Percentiles rank a stretch among this genome's conserved stretches.
These are phyloP conservation scores for Sympetrum striolatum DNA, from an alignment of 2,888 invertebrate species.

Conservation along the genomic window DNA sequence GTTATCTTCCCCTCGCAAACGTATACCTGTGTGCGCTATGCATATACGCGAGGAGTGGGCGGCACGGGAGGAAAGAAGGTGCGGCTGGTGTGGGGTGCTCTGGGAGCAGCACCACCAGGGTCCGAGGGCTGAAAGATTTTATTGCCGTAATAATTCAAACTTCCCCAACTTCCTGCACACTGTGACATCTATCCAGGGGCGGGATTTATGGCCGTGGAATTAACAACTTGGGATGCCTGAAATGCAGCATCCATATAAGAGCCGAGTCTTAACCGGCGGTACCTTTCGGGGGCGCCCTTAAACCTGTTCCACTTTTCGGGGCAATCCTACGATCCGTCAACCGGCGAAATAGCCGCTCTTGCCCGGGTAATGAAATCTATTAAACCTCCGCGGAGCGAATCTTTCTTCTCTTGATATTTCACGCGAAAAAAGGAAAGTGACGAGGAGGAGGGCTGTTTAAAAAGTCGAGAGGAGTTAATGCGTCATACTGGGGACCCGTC, in stretches of 20 bases:
- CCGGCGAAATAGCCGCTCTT: background rate
- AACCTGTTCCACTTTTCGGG: background rate
- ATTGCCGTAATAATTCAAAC: conserved; percentile 44
- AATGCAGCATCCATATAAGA: conserved; percentile 33
- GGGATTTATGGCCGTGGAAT: conserved; percentile 20
- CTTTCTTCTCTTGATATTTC: background rate
- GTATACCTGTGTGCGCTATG: background rate
- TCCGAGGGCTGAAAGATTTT: conserved; percentile 43
- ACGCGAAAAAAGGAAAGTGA: background rate
- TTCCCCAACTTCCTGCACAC: conserved; percentile 42
- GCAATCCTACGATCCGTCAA: background rate
- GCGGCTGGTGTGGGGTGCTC: conserved; percentile 11
- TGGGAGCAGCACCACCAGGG: conserved; percentile 36
- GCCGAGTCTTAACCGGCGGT: background rate
- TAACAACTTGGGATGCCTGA: conserved; percentile 42
- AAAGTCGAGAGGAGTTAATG: conserved; percentile 29
- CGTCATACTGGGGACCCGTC: background rate
- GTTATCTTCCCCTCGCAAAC: background rate
- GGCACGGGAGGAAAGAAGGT: background rate
- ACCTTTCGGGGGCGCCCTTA: background rate
- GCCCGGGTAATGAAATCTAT: background rate
- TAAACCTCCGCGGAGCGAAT: background rate
- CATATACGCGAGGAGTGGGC: background rate
- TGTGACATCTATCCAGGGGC: conserved; percentile 36
- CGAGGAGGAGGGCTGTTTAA: background rate